A percentile compares a stretch with the other conserved stretches of the same genome.
Conservation (phyloP, 2,113 vertebrate species). For the Laticauda colubrina region DNA sequence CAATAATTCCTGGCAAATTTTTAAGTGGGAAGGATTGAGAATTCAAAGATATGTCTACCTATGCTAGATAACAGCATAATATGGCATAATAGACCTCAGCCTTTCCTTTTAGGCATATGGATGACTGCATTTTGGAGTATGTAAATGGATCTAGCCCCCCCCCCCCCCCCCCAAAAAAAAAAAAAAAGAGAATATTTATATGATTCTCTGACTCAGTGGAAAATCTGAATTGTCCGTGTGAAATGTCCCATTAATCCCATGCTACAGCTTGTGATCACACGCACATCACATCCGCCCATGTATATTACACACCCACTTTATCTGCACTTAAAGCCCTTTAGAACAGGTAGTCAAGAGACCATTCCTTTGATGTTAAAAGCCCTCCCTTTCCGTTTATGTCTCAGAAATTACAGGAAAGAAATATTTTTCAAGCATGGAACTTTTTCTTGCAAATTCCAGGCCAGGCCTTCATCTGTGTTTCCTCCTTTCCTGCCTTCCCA, state of each 20-base stretch:
- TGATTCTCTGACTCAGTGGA: neutral
- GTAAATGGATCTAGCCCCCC: neutral
- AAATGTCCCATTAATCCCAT: slow-evolving; percentile 5
- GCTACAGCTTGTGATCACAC: fast-evolving
- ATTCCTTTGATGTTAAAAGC: neutral
- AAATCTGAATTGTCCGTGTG: neutral
- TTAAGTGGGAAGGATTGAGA: neutral
- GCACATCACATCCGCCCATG: neutral
- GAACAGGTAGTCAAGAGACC: slow-evolving; percentile 13
- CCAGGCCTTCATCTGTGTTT: slow-evolving; percentile 52
- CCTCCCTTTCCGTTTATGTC: neutral
- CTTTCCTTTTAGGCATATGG: neutral
- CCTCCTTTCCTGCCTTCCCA: slow-evolving; percentile 24
- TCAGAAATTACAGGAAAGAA: slow-evolving; percentile 3
- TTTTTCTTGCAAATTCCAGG: neutral
- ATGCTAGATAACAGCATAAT: neutral
- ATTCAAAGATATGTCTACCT: neutral
- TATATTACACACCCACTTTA: neutral
- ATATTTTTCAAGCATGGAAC: slow-evolving; percentile 13
- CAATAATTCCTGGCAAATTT: neutral
- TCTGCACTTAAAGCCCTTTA: neutral
- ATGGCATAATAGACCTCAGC: neutral
- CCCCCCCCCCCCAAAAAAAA: neutral
- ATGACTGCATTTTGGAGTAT: neutral
- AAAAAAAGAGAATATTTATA: neutral